Percentiles rank a stretch among this genome's conserved stretches.
These are phyloP conservation scores for Drosophila algonquin DNA, from an alignment of 2,888 invertebrate genomes.

Conservation along the genomic window DNA sequence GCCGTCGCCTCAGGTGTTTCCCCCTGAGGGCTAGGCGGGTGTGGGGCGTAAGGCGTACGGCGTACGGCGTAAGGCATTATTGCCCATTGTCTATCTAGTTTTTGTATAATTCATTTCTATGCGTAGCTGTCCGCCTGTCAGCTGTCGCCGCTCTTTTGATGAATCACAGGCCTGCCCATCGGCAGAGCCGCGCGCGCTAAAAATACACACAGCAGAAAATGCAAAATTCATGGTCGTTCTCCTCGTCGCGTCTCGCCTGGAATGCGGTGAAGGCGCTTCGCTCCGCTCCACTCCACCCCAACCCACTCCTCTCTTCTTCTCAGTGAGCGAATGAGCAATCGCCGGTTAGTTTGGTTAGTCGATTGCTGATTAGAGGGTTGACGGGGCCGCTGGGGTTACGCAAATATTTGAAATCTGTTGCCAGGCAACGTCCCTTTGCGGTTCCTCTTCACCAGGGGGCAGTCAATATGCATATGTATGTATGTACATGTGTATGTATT, in stretches of 20 bases:
- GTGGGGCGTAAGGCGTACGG: too few relatives aligned
- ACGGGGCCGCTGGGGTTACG: slow-evolving; percentile 45
- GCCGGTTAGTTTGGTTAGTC: slow-evolving; percentile 30
- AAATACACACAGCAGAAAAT: slow-evolving; percentile 59
- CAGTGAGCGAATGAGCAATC: slow-evolving; percentile 54
- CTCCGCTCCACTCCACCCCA: slow-evolving; percentile 39
- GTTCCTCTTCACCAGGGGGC: slow-evolving; percentile 13
- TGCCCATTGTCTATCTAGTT: slow-evolving; percentile 59
- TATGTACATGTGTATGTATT: too few relatives aligned
- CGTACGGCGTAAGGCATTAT: slow-evolving; percentile 8
- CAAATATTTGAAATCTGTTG: slow-evolving; percentile 72
- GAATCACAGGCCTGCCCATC: slow-evolving; percentile 72
- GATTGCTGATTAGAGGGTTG: slow-evolving; percentile 11
- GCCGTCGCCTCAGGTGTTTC: slow-evolving; percentile 69
- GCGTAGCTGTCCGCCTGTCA: slow-evolving; percentile 65
- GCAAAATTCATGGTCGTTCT: slow-evolving; percentile 47
- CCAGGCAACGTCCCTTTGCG: slow-evolving; percentile 50
- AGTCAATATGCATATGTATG: slow-evolving; percentile 1
- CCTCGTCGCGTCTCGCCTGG: slow-evolving; percentile 39
- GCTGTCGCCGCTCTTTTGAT: slow-evolving; percentile 76
- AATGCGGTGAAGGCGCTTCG: slow-evolving; percentile 67
- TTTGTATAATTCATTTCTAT: slow-evolving; percentile 70
- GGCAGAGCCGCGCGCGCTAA: slow-evolving; percentile 55
- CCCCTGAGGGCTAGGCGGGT: slow-evolving; percentile 34
- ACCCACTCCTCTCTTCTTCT: neutral